Evolutionary conservation across 2,113 vertebrate species (phyloP).

Genomic region (Caranx ignobilis): DNA sequence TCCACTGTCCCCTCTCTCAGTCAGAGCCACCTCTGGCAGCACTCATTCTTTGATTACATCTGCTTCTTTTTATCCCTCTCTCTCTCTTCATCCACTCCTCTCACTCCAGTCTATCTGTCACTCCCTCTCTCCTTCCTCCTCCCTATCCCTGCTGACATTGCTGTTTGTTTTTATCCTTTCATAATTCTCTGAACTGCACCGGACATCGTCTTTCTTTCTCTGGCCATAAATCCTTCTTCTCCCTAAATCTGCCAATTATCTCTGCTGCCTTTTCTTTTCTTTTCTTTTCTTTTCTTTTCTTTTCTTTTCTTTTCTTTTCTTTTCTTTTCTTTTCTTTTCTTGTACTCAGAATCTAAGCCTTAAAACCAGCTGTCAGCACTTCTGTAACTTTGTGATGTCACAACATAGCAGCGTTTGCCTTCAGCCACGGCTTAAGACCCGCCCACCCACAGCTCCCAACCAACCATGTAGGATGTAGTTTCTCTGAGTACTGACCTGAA

Average conservation of each 20-base stretch:
- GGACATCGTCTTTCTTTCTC: slow-evolving; percentile 1
- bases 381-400: too few species aligned
- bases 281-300: neutral
- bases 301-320: neutral
- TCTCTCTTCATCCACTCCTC: slow-evolving; percentile 23
- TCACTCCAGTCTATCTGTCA: neutral
- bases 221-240: neutral
- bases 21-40: neutral
- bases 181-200: slow-evolving; percentile 2
- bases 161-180: slow-evolving; percentile 23
- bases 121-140: neutral
- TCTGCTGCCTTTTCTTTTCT: neutral
- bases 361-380: too few species aligned
- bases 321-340: neutral
- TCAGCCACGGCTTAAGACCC: too few species aligned
- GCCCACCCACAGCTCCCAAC: too few species aligned
- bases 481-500: too few species aligned
- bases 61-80: slow-evolving; percentile 9
- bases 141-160: neutral
- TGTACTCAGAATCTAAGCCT: too few species aligned
- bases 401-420: too few species aligned
- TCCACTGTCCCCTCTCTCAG: neutral
- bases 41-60: slow-evolving; percentile 22
- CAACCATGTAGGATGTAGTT: too few species aligned
- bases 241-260: neutral